Base-by-base conservation (phyloP, 2,113 vertebrate species). In the Colius striatus region DNA sequence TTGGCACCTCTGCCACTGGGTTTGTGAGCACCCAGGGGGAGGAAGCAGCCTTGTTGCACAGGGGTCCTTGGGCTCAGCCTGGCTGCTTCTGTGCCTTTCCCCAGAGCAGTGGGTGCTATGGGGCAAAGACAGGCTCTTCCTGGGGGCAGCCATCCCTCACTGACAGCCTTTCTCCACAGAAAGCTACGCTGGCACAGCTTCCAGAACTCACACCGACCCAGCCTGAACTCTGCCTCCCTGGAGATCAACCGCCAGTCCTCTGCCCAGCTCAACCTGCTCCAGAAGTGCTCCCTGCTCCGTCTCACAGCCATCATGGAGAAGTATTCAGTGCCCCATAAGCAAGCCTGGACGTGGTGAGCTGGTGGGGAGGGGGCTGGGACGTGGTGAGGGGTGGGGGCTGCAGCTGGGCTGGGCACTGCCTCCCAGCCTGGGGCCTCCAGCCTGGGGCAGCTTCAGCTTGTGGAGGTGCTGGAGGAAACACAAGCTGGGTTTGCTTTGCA, bases 181-280 rank as follows among this genome's bases (percentile, higher is more conserved):
- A 99, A 99, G 94, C 97, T 99, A 74, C 98, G 98, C 15, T 99
- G 98, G 98, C 98, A 98, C 96, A 99, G 98, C 68, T 99, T 99
- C 92, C 98, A 99, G 97, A 99, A 98, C 95, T 99, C 98, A 0
- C 98, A 99, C 93, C 97, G 98, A 54, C 98, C 98, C 62, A 99
- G 98, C 92, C 97, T 99, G 67, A 98, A 97, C 77, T 99, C 98
- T 0, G 98, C 98, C 41, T 99, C 98, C 0, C 96, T 99, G 95
- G 98, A 99, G 95, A 98, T 99, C 92, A 99, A 98, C 93, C 94
- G 98, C 20, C 98, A 99, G 94, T 99, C 98, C 1, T 98, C 98
- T 0, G 97, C 98, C 23, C 98, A 99, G 96, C 98, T 99, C 84
- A 98, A 98, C 89, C 98, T 99, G n/a, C 97, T 99, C 60, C 98